Base-by-base conservation (phyloP, 2,113 vertebrate species). In the Leptobrachium ailaonicum region DNA sequence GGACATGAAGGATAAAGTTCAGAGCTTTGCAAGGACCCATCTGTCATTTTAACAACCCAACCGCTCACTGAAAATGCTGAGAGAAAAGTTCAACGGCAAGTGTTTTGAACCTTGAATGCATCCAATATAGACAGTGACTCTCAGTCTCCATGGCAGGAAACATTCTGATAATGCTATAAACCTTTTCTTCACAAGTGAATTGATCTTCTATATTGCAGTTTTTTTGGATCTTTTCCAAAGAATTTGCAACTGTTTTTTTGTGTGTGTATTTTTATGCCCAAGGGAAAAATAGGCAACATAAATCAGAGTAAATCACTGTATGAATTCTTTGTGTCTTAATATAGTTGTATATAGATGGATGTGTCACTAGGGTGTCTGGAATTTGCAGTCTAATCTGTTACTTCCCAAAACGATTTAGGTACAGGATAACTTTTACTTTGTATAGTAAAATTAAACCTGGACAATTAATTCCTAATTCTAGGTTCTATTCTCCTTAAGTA, bases 11-110 rank as follows among this genome's bases (percentile, higher is more conserved):
- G 53, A 74, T 75, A 81, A 79, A 81, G 42, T 69, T 20, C 73
- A 70, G 64, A 50, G 79, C 71, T 81, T 81, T 74, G 66, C 72
- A 69, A 20, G 42, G 54, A 69, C 79, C 67, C 79, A 81, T 69
- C 72, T 81, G 79, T 81, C 72, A 68, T 80, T 73, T 68, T 74
- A 80, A 74, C 78, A 80, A 50, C 71, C 71, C 53, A 73, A 56
- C 78, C 60, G 78, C 64, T 60, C 63, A 66, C 43, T 43, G 63
- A 58, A 79, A 80, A 73, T 73, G 77, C 77, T n/a, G 45, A 79
- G 66, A 62, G 53, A 77, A 68, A 77, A 69, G 54, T 77, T 77
- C 67, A 62, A 69, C 50, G 9, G 67, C 67, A 79, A 79, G 58
- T 10, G 32, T 63, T 77, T 32, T 74, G 78, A 73, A 80, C 71